Percentiles rank a stretch among this genome's conserved stretches.
Conservation (phyloP, 2,113 vertebrate genomes). For the Carlito syrichta region DNA sequence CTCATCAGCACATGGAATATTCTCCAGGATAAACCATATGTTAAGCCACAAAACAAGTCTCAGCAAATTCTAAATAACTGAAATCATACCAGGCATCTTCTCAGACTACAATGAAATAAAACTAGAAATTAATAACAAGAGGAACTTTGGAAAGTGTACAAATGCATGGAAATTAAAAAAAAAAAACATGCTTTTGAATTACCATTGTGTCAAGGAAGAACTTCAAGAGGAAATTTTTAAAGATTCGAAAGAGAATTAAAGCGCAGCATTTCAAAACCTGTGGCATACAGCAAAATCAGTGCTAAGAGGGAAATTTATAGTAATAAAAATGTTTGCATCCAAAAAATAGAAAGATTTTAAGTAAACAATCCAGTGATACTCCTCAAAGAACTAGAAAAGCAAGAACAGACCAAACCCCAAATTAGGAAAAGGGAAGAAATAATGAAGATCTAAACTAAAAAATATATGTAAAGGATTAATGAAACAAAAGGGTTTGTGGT, state of each 20-base stretch:
- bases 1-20: neutral
- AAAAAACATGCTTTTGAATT: neutral
- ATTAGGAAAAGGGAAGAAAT: neutral
- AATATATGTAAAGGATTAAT: neutral
- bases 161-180: neutral
- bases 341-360: neutral
- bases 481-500: neutral
- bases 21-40: neutral
- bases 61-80: neutral
- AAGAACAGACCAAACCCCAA: neutral
- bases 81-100: neutral
- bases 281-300: neutral
- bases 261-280: neutral
- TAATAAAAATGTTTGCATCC: neutral
- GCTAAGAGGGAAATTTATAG: neutral
- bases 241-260: neutral
- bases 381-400: neutral
- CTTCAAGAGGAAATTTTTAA: neutral
- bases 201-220: neutral
- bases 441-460: neutral
- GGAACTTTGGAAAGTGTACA: neutral
- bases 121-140: neutral
- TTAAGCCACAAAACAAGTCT: neutral
- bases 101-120: neutral
- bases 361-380: neutral